Percentiles rank a stretch among this genome's conserved stretches.
phyloP scores from a whole-genome alignment of 2,888 invertebrate genomes.

The Pelosia muscerda region DNA sequence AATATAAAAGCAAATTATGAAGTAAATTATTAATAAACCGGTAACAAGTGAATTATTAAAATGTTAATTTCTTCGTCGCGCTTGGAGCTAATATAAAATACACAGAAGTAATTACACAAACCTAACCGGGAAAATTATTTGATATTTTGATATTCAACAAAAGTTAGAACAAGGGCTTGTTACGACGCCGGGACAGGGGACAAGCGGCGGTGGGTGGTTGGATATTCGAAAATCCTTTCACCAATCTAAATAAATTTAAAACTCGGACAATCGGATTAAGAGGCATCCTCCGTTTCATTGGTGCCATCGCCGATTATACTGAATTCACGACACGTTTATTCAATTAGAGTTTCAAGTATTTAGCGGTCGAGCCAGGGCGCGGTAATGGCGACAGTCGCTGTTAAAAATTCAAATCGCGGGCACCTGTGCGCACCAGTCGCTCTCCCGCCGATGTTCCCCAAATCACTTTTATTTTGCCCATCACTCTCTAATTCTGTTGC shows the following conservation, averaged over 20 bases:
- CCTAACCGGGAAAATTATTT: constrained; percentile 47
- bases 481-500: constrained; percentile 22
- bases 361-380: constrained; percentile 57
- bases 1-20: constrained; percentile 24
- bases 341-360: constrained; percentile 76
- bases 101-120: constrained; percentile 47
- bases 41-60: constrained; percentile 49
- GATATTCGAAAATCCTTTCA: constrained; percentile 57
- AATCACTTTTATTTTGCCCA: constrained; percentile 43
- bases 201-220: constrained; percentile 7
- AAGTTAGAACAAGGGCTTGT: constrained; percentile 62
- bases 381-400: constrained; percentile 48
- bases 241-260: constrained; percentile 67
- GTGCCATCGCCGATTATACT: constrained; percentile 64
- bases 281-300: constrained; percentile 56
- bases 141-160: constrained; percentile 58
- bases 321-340: constrained; percentile 75
- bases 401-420: constrained; percentile 55
- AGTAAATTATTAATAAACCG: constrained; percentile 31
- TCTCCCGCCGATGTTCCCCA: constrained; percentile 10
- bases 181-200: constrained; percentile 29
- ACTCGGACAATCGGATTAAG: constrained; percentile 58
- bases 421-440: constrained; percentile 39
- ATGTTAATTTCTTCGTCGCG: constrained; percentile 48
- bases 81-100: constrained; percentile 43